Evolutionary conservation across 2,113 vertebrate genomes (phyloP), one percentile per base, ranked within the genome.

Genomic region (Coregonus clupeaformis): DNA sequence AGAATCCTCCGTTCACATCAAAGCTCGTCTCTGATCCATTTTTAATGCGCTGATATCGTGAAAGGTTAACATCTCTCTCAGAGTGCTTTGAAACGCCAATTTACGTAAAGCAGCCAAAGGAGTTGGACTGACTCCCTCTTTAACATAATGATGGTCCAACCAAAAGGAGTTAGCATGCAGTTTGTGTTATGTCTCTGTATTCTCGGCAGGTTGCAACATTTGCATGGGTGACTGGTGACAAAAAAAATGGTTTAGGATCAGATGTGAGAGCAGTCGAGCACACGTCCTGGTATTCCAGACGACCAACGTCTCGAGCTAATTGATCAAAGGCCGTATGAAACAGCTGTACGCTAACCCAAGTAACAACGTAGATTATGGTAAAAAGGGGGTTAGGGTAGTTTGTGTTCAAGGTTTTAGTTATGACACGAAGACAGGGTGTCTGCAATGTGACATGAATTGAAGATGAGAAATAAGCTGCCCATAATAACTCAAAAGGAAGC

Each of bases 21-120:
- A 91, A 92, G 90, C 85, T 63, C 47, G n/a, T 60, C 86, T 87
- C 85, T 89, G 89, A 92, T 93, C 85, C 87, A 94, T 94, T 85
- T 92, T 94, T 93, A 90, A 92, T 91, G 89, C 68, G 78, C 77
- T 77, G 81, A 86, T 86, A 91, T 89, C 78, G 69, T 83, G 77
- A 84, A 86, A 90, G 89, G 92, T 92, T 91, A 91, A 92, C 86
- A 84, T 92, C 89, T 91, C 85, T 87, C 77, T 77, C 79, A 65
- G 80, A 82, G 80, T 71, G 73, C 86, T 91, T 91, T 88, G 85
- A 89, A 90, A 90, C 85, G 79, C 84, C 90, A 91, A 79, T 84
- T 84, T 88, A 79, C 82, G 88, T 91, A 88, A 92, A 82, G 67
- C 62, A 83, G 84, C 80, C 73, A 66, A 81, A 84, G 75, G 77